A percentile compares a stretch with the other conserved stretches of the same genome.
phyloP scores from a whole-genome alignment of 2,888 invertebrate genomes.

The Molanna angustata region DNA sequence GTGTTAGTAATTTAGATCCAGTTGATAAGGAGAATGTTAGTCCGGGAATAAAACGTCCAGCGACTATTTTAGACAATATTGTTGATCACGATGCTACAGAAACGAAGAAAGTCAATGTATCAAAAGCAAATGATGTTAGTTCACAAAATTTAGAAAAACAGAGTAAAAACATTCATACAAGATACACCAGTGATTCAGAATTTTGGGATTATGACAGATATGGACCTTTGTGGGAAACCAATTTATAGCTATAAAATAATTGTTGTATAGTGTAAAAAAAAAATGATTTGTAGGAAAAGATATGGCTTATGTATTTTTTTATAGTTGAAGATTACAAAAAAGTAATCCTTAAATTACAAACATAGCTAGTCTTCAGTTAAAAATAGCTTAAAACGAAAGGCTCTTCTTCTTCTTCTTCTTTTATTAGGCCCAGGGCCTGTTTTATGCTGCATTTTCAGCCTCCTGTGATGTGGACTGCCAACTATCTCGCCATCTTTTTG shows the following conservation, averaged over 20 bases:
- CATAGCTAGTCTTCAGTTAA: too few species aligned
- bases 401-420: too few species aligned
- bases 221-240: constrained; percentile 46
- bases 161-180: background rate
- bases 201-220: constrained; percentile 20
- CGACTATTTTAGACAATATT: constrained; percentile 7
- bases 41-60: constrained; percentile 26
- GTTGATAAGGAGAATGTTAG: constrained; percentile 28
- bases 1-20: background rate
- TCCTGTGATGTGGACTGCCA: too few species aligned
- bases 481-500: too few species aligned
- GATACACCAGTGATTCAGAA: constrained; percentile 4
- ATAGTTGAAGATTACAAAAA: too few species aligned
- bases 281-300: too few species aligned
- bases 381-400: too few species aligned
- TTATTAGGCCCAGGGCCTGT: too few species aligned
- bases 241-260: constrained; percentile 38
- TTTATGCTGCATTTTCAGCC: too few species aligned
- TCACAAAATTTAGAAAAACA: background rate
- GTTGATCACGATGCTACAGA: constrained; percentile 17
- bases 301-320: too few species aligned
- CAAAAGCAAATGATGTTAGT: background rate
- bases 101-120: constrained; percentile 18
- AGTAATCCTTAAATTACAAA: too few species aligned
- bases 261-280: too few species aligned